A percentile compares a stretch with the other conserved stretches of the same genome.
Evolutionary conservation across 1,140 invertebrate species (phyloP).

Genomic region (Ectropis grisescens): DNA sequence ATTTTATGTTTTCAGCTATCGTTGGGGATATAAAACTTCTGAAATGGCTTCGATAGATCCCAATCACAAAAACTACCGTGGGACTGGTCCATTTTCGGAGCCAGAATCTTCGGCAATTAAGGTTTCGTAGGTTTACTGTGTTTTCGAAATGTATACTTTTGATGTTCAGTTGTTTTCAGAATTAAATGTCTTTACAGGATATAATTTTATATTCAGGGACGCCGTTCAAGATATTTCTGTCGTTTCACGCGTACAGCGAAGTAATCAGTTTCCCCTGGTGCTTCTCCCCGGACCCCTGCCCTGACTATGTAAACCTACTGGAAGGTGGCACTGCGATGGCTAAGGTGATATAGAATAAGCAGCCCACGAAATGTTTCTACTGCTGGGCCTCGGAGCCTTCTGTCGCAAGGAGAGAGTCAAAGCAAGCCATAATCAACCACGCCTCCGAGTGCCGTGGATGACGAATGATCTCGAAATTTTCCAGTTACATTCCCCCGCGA

Average conservation of each 20-base stretch:
- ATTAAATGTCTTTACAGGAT: constrained; percentile 62
- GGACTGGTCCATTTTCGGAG: constrained; percentile 89
- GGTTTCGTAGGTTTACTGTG: constrained; percentile 21
- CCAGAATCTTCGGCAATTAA: constrained; percentile 85
- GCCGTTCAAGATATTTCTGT: constrained; percentile 81
- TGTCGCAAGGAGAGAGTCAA: no score
- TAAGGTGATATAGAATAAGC: no score
- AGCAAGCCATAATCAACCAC: no score
- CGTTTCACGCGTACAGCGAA: constrained; percentile 90
- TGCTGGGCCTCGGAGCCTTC: no score
- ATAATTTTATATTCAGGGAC: constrained; percentile 69
- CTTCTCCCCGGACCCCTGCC: constrained; percentile 75
- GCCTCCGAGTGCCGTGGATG: no score
- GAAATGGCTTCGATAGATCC: constrained; percentile 82
- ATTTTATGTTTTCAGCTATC: constrained; percentile 55
- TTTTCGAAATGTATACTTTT: background rate
- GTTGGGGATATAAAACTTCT: constrained; percentile 74
- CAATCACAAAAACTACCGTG: constrained; percentile 89
- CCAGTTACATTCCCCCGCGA: no score
- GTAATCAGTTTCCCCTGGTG: constrained; percentile 90
- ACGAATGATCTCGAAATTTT: no score
- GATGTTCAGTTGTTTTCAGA: no score
- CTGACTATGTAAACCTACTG: constrained; percentile 79
- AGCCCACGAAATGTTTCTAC: no score
- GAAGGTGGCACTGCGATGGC: constrained; percentile 54